A percentile compares a stretch with the other conserved stretches of the same genome.
phyloP scores from a whole-genome alignment of 2,888 invertebrate genomes.

The Hirtodrosophila alboralis region DNA sequence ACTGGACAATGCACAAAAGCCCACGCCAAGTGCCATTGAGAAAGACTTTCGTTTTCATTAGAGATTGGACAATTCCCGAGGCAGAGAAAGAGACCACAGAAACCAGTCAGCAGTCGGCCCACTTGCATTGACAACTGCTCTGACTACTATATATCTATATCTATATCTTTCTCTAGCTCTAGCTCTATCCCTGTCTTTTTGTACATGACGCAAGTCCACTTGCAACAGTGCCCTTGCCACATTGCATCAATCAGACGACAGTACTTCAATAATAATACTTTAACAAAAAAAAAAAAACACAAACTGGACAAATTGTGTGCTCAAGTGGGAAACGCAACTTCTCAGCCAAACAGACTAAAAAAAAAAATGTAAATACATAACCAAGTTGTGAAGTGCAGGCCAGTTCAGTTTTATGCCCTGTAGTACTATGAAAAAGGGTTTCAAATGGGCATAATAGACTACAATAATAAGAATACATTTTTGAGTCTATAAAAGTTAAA shows the following conservation, averaged over 20 bases:
- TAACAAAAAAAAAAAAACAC: conserved; percentile 25
- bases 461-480: too few relatives aligned
- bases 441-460: too few relatives aligned
- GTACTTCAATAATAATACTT: conserved; percentile 62
- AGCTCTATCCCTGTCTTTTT: neutral
- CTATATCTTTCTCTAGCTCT: neutral
- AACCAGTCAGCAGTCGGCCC: conserved; percentile 23
- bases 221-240: conserved; percentile 68
- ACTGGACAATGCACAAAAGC: conserved; percentile 29
- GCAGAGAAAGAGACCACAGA: conserved; percentile 18
- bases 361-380: conserved; percentile 34
- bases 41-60: conserved; percentile 68
- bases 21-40: conserved; percentile 56
- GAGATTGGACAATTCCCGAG: conserved; percentile 7
- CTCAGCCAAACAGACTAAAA: conserved; percentile 8
- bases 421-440: neutral
- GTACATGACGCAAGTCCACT: conserved; percentile 37
- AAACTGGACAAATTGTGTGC: conserved; percentile 45
- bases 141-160: conserved; percentile 13
- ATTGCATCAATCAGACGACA: conserved; percentile 70
- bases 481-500: too few relatives aligned
- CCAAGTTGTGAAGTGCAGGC: conserved; percentile 67
- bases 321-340: conserved; percentile 33
- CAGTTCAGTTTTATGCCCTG: conserved; percentile 44
- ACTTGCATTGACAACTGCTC: conserved; percentile 14